Percentiles rank a stretch among this genome's conserved stretches.
Evolutionary conservation across 1,140 invertebrate genomes (phyloP).

Genomic region (Drosophila kohkoa): DNA sequence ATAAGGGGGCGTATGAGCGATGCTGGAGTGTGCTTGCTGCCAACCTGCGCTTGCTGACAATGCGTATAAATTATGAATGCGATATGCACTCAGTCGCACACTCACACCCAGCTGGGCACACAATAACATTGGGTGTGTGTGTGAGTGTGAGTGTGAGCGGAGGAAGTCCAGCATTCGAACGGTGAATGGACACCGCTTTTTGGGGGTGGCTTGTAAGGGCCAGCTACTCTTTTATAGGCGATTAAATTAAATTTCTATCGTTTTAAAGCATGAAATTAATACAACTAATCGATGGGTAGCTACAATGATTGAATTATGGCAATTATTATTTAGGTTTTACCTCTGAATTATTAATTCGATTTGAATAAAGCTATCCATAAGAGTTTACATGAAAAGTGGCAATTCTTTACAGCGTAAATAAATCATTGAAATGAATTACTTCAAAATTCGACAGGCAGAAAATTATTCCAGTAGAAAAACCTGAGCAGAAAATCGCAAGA

Average conservation of each 20-base stretch:
- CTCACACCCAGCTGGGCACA: constrained; percentile 15
- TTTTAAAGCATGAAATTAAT: not conserved
- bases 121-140: constrained; percentile 7
- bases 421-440: too few species aligned
- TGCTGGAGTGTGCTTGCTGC: constrained; percentile 25
- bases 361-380: too few species aligned
- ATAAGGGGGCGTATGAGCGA: constrained; percentile 26
- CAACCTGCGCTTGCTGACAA: constrained; percentile 76
- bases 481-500: too few species aligned
- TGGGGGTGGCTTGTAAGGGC: too few species aligned
- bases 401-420: too few species aligned
- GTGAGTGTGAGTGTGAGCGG: not conserved
- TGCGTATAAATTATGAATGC: constrained; percentile 81
- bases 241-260: constrained; percentile 21
- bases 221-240: not conserved
- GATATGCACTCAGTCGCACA: constrained; percentile 63
- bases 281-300: not conserved
- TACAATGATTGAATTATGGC: too few species aligned
- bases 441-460: too few species aligned
- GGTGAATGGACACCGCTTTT: not conserved
- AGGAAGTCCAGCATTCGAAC: constrained; percentile 16
- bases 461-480: too few species aligned
- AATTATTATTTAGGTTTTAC: too few species aligned
- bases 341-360: too few species aligned
- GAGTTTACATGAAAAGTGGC: too few species aligned